phyloP scores from a whole-genome alignment of 2,888 invertebrate genomes.

The Cerastoderma edule region DNA sequence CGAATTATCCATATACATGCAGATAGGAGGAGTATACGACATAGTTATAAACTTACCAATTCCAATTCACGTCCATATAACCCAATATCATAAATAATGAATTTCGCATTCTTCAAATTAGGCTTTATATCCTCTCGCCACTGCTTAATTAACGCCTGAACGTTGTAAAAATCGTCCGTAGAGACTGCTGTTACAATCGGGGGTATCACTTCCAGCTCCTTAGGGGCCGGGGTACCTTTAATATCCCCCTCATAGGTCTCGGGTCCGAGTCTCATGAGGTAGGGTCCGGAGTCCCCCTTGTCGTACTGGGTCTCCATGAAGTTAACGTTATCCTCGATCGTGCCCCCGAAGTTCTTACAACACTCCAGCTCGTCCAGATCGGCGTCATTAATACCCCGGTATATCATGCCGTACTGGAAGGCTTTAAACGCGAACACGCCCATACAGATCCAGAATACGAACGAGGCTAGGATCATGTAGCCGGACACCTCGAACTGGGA shows the following conservation, averaged over 20 bases:
- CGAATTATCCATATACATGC: too few species aligned
- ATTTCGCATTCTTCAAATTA: conserved; percentile 52
- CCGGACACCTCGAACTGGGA: conserved; percentile 56
- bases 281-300: conserved; percentile 70
- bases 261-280: conserved; percentile 67
- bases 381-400: conserved; percentile 53
- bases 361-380: conserved; percentile 48
- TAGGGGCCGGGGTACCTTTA: conserved; percentile 62
- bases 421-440: conserved; percentile 42
- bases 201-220: conserved; percentile 61
- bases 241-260: conserved; percentile 58
- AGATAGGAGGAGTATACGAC: too few species aligned
- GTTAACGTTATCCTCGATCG: conserved; percentile 60
- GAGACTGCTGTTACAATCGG: conserved; percentile 73
- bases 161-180: conserved; percentile 67
- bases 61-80: conserved; percentile 63
- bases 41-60: conserved; percentile 70
- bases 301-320: conserved; percentile 61
- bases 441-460: conserved; percentile 58
- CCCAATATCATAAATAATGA: conserved; percentile 74
- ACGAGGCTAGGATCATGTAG: conserved; percentile 61
- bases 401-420: conserved; percentile 55
- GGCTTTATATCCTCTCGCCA: conserved; percentile 61
- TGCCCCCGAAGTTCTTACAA: conserved; percentile 52
- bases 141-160: conserved; percentile 71